Base-by-base conservation (phyloP, 1,140 invertebrate genomes). In the Penaeus chinensis region DNA sequence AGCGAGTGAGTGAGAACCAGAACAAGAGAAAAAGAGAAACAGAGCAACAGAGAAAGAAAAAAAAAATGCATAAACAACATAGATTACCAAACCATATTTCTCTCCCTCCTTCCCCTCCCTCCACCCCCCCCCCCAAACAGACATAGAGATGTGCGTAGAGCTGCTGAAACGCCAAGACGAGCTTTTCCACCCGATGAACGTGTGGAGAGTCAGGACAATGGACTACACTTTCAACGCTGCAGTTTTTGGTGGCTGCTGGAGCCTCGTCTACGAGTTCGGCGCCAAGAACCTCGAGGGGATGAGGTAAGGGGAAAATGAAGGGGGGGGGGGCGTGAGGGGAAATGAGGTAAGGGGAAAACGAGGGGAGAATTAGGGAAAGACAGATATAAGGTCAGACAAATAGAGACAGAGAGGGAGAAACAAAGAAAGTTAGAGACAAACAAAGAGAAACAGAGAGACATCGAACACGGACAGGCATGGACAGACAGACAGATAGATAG, bases 201-300 rank as follows among this genome's bases (percentile, higher is more conserved):
- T 79, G 18, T 89, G 86, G 85, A 54, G 84, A n/a, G 84, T 89
- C 22, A 83, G 79, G 60, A 86, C 82, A 10, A 60, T 79, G 11
- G 89, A 89, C 84, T 84, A 87, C 54, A 61, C 84, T 22, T 85
- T 89, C 82, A 84, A 89, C 85, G 84, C 69, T 27, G 71, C 80
- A 13, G 54, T 89, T 27, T 84, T 80, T 61, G 76, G 74, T 0
- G 89, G 86, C 13, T 84, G 82, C 32, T 89, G 89, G 84, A 84
- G 65, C 54, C 66, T 61, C 19, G 82, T 78, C 60, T 66, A 87
- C 3, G 76, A 83, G 11, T 87, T 84, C 76, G 89, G 84, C 32
- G 80, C 66, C 19, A 80, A 83, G 78, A 86, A 87, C 63, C 54
- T 76, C 16, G 37, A 78, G n/a, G 89, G 89, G 0, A 87, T 87